phyloP scores from a whole-genome alignment of 2,888 invertebrate genomes.

The Junonia oenone region DNA sequence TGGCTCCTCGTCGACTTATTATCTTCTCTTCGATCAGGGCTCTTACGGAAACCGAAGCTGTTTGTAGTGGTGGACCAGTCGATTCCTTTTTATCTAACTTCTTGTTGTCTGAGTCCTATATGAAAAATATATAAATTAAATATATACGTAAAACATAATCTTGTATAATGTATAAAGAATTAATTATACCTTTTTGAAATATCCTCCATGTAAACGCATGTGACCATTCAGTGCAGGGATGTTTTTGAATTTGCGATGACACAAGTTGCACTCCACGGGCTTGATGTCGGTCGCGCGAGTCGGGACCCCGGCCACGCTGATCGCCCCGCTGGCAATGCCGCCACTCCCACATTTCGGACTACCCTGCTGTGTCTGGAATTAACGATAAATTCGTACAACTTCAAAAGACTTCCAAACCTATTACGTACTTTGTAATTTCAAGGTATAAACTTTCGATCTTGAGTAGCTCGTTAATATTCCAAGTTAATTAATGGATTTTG shows the following conservation, averaged over 20 bases:
- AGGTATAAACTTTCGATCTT: constrained; percentile 67
- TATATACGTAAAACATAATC: constrained; percentile 7
- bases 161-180: background rate
- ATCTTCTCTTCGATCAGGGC: constrained; percentile 96
- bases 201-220: constrained; percentile 98
- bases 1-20: constrained; percentile 88
- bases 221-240: constrained; percentile 98
- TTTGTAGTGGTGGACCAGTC: constrained; percentile 90
- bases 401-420: constrained; percentile 66
- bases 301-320: constrained; percentile 43
- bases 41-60: constrained; percentile 94
- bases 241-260: constrained; percentile 97
- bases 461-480: constrained; percentile 67
- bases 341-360: constrained; percentile 56
- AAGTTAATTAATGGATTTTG: constrained; percentile 73
- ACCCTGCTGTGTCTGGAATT: constrained; percentile 67
- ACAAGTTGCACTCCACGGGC: constrained; percentile 96
- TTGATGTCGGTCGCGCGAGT: constrained; percentile 82
- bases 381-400: constrained; percentile 62
- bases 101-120: constrained; percentile 89
- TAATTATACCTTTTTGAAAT: constrained; percentile 90
- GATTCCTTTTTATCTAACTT: constrained; percentile 92
- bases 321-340: constrained; percentile 44
- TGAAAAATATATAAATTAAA: constrained; percentile 19
- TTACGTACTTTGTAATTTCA: constrained; percentile 70